These are phyloP conservation scores for Phalacrocorax aristotelis DNA, from an alignment of 2,113 vertebrate genomes.

Conservation along the genomic window DNA sequence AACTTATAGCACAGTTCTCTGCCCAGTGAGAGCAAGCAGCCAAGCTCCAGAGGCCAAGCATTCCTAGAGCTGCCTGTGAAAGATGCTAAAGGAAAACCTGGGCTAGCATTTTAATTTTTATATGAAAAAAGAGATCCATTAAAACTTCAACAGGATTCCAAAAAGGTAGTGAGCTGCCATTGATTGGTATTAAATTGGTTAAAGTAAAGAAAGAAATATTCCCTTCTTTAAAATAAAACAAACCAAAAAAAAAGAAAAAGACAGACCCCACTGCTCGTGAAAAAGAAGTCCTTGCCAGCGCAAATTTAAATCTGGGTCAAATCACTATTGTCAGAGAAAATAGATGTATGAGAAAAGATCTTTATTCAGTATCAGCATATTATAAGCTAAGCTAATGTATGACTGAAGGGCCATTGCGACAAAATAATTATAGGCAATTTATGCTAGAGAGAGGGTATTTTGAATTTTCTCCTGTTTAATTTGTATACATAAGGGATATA, in stretches of 20 bases:
- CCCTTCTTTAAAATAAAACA: background rate
- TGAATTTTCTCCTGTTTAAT: constrained; percentile 2
- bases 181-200: background rate
- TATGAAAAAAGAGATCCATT: background rate
- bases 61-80: background rate
- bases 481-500: background rate
- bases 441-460: background rate
- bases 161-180: background rate
- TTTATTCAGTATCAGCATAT: background rate
- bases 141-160: background rate
- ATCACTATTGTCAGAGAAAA: background rate
- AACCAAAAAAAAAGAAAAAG: background rate
- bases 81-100: background rate
- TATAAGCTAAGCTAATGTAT: background rate
- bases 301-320: background rate
- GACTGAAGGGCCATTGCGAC: background rate
- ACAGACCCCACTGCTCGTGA: accelerated
- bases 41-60: background rate
- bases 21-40: background rate
- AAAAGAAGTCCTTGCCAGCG: background rate
- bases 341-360: background rate
- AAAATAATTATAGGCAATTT: background rate
- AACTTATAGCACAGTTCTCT: background rate
- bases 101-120: background rate
- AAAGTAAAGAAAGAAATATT: background rate